Percentiles rank a stretch among this genome's conserved stretches.
Evolutionary conservation across 35 echinoderm and acorn worm species (phyloP).

Genomic region (Anneissia japonica): DNA sequence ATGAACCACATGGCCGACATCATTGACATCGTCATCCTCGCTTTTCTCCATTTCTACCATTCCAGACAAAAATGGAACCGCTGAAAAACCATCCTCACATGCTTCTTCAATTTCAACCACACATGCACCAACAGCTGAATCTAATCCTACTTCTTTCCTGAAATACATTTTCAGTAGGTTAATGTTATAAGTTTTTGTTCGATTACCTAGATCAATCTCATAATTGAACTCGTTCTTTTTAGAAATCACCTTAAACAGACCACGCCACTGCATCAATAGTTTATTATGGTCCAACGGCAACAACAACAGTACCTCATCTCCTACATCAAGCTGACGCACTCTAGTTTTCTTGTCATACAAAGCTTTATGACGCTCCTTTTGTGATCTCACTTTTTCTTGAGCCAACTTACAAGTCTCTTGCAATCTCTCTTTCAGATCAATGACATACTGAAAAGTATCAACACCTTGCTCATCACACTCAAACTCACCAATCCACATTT

Average conservation of each 20-base stretch:
- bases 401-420: constrained; percentile 37
- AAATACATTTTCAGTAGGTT: too few relatives aligned
- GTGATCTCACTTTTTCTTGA: constrained; percentile 1
- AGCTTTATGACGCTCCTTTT: neutral
- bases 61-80: too few relatives aligned
- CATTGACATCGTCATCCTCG: too few relatives aligned
- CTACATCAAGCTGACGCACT: neutral
- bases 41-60: too few relatives aligned
- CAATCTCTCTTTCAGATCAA: constrained; percentile 46
- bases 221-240: too few relatives aligned
- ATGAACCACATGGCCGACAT: neutral
- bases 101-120: too few relatives aligned
- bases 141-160: too few relatives aligned
- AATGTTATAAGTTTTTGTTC: too few relatives aligned
- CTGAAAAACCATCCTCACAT: too few relatives aligned
- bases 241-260: too few relatives aligned
- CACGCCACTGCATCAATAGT: neutral
- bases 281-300: constrained; percentile 47
- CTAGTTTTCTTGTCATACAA: constrained; percentile 28
- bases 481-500: constrained; percentile 34
- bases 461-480: neutral
- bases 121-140: too few relatives aligned
- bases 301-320: constrained; percentile 45
- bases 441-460: constrained; percentile 44
- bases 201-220: too few relatives aligned